Evolutionary conservation across 1,140 invertebrate genomes (phyloP).

Genomic region (Anoplophora glabripennis): DNA sequence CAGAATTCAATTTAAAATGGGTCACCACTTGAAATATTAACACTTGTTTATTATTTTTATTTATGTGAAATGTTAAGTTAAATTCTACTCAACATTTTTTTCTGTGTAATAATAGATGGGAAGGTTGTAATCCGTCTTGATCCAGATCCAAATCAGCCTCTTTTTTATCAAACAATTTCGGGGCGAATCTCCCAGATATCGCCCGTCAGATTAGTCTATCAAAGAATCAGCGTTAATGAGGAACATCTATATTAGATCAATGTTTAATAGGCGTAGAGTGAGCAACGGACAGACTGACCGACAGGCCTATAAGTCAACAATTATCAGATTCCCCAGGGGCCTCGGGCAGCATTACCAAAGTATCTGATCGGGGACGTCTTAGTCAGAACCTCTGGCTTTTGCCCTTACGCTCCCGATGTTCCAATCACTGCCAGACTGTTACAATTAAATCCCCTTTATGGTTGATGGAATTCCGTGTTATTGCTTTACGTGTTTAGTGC

Average conservation of each 20-base stretch:
- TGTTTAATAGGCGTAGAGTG: conserved; percentile 25
- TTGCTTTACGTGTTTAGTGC: background rate
- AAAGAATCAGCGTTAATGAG: conserved; percentile 24
- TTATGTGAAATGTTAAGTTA: no score
- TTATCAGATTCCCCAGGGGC: conserved; percentile 41
- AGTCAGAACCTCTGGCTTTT: conserved; percentile 10
- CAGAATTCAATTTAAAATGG: no score
- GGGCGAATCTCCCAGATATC: background rate
- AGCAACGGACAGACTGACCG: conserved; percentile 33
- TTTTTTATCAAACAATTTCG: no score
- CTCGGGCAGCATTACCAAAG: conserved; percentile 13
- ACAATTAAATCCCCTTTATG: conserved; percentile 22
- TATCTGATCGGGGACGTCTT: conserved; percentile 18
- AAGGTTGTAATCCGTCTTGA: no score
- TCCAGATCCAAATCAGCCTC: no score
- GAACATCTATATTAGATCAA: conserved; percentile 35
- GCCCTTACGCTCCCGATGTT: conserved; percentile 4
- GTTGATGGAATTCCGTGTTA: conserved; percentile 18
- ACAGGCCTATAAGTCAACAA: conserved; percentile 45
- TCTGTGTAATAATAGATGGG: no score
- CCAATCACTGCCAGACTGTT: conserved; percentile 12
- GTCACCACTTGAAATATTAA: no score
- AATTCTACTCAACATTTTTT: no score
- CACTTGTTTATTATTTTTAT: no score
- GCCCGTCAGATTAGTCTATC: conserved; percentile 11